Base-by-base conservation (phyloP, 2,113 vertebrate genomes). In the Candoia aspera region DNA sequence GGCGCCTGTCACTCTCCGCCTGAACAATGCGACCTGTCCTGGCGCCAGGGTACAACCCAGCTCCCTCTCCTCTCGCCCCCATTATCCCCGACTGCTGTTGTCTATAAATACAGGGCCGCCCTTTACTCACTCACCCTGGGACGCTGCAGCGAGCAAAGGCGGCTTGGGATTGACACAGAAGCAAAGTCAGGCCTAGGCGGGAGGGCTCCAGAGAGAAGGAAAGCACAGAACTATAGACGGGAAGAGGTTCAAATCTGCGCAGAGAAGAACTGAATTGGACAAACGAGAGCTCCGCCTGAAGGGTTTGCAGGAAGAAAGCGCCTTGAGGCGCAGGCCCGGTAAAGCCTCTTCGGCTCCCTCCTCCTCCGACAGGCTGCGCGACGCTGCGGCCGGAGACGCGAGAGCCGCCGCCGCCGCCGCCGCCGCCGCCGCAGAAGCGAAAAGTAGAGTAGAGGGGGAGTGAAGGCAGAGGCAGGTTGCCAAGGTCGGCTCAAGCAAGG, bases 1-100 rank as follows among this genome's bases (percentile, higher is more conserved):
- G 92, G 73, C 79, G 33, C 59, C 86, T 91, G 92, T 91, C 92
- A 86, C 33, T 91, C 87, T 91, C 12, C 59, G 26, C 29, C 64
- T 1, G n/a, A 37, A 68, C 86, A 85, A 49, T 19, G 58, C 86
- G 58, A 57, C 90, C 90, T 88, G 73, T 87, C 57, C 68, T 6
- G 46, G 62, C 59, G 91, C 84, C 88, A 33, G 84, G 13, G 53
- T 19, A 12, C 87, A 60, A 11, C 10, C 8, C 53, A 17, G 21
- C 2, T 33, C 15, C 12, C 58, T 26, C n/a, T 24, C 64, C 21
- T 21, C 64, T 88, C 86, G 64, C 87, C 73, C 87, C 91, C 86
- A 92, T 89, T 84, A 64, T 84, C 37, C 73, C 87, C 73, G 57
- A n/a, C 91, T 54, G 64, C 57, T n/a, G 68, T 24, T 33, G 87